Evolutionary conservation across 2,888 invertebrate genomes (phyloP).

Genomic region (Dioctria linearis): DNA sequence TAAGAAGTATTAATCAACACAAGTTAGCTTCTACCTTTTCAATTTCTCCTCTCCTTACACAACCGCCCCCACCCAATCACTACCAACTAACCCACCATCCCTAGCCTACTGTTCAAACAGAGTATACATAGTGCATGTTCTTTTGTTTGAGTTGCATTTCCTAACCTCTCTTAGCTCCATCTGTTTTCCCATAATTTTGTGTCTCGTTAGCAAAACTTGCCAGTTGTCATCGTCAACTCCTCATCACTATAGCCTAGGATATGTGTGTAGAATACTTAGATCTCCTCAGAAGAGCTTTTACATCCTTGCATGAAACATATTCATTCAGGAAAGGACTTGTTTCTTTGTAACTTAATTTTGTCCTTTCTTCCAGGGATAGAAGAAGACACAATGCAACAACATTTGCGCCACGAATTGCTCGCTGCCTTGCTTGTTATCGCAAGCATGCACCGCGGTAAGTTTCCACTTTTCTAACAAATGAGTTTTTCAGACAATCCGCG

Average conservation of each 20-base stretch:
- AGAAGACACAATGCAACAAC: conserved; percentile 44
- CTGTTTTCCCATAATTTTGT: conserved; percentile 12
- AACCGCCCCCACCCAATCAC: neutral
- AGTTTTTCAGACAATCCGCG: conserved; percentile 39
- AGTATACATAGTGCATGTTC: neutral
- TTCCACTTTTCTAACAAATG: conserved; percentile 39
- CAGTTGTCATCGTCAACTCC: neutral
- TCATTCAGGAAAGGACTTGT: conserved; percentile 11
- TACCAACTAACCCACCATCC: too few species aligned
- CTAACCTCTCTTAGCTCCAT: neutral
- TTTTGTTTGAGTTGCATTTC: conserved; percentile 8
- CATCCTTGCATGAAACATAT: conserved; percentile 27
- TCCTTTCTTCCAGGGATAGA: conserved; percentile 31
- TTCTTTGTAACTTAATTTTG: conserved; percentile 44
- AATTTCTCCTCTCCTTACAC: neutral
- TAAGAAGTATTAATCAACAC: conserved; percentile 46
- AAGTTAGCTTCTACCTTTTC: conserved; percentile 11
- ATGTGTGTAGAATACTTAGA: neutral
- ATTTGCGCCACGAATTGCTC: conserved; percentile 49
- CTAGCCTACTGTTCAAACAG: too few species aligned
- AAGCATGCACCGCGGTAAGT: conserved; percentile 52
- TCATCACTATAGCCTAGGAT: neutral
- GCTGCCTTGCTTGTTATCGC: conserved; percentile 42
- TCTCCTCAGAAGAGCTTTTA: neutral
- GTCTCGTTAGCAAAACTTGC: conserved; percentile 14